A percentile compares a stretch with the other conserved stretches of the same genome.
Evolutionary conservation across 2,888 invertebrate species (phyloP).

Genomic region (Spatulosminthurus flaviceps): DNA sequence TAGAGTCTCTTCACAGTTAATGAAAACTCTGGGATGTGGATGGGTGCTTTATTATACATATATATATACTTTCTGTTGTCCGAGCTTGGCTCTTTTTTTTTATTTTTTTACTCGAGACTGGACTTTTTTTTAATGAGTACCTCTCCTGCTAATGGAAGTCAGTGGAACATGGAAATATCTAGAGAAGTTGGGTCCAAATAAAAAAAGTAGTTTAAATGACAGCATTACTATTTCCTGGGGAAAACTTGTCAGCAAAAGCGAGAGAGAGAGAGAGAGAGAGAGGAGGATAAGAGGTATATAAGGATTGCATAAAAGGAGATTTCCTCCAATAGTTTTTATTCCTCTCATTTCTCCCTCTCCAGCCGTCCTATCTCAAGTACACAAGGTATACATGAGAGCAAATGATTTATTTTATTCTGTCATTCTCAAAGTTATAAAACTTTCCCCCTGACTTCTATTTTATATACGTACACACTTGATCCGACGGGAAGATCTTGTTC

Average conservation of each 20-base stretch:
- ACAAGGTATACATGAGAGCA: background rate
- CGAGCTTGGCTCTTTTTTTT: too few relatives aligned
- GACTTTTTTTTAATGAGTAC: too few relatives aligned
- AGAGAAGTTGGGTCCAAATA: background rate
- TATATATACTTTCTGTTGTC: too few relatives aligned
- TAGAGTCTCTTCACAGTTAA: too few relatives aligned
- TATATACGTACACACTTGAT: too few relatives aligned
- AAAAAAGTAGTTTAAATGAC: slow-evolving; percentile 1
- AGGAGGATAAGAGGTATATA: too few relatives aligned
- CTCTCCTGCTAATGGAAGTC: too few relatives aligned
- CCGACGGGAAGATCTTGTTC: background rate
- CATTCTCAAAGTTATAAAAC: slow-evolving; percentile 14
- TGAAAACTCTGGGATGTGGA: too few relatives aligned
- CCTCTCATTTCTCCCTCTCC: background rate
- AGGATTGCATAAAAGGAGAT: background rate
- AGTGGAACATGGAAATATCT: background rate
- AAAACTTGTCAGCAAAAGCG: slow-evolving; percentile 10
- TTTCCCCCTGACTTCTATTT: slow-evolving; percentile 6
- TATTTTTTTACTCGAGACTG: too few relatives aligned
- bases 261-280: background rate
- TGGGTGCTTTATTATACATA: too few relatives aligned
- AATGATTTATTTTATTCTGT: slow-evolving; percentile 14
- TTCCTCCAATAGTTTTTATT: slow-evolving; percentile 1
- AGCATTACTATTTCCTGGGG: background rate
- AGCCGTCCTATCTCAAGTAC: background rate